Percentiles rank a stretch among this genome's conserved stretches.
phyloP scores from a whole-genome alignment of 2,888 invertebrate species.

The Leucoma salicis region DNA sequence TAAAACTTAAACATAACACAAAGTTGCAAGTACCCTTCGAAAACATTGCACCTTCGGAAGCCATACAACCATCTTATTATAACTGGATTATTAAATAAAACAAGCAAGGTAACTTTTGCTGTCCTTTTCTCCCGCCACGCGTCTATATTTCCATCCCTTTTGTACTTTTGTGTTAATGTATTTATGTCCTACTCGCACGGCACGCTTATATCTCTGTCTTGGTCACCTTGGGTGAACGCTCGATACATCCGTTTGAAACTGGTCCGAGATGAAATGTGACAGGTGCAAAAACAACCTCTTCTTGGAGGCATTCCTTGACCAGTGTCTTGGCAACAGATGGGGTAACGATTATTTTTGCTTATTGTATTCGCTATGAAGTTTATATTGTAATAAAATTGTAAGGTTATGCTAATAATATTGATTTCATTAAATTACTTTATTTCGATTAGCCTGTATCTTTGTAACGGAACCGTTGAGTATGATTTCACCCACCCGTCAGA shows the following conservation, averaged over 20 bases:
- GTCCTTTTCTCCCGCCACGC: constrained; percentile 61
- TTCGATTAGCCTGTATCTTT: no score
- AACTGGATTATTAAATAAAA: constrained; percentile 64
- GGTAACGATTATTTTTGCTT: not conserved
- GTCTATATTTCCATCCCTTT: constrained; percentile 42
- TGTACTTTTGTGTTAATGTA: constrained; percentile 5
- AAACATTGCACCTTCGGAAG: constrained; percentile 37
- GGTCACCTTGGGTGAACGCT: constrained; percentile 58
- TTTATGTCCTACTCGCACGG: constrained; percentile 32
- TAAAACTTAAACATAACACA: constrained; percentile 11
- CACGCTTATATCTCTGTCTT: constrained; percentile 53
- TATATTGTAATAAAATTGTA: no score
- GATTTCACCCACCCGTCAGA: no score
- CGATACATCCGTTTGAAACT: constrained; percentile 66
- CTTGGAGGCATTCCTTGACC: constrained; percentile 55
- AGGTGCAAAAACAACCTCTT: constrained; percentile 64
- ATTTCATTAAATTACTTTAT: no score
- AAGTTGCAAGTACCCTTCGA: constrained; percentile 32
- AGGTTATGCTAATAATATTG: no score
- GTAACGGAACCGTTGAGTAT: no score
- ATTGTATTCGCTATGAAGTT: no score
- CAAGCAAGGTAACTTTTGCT: constrained; percentile 22
- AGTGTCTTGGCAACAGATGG: constrained; percentile 39
- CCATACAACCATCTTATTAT: constrained; percentile 49
- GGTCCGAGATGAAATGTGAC: constrained; percentile 55